These are phyloP conservation scores for Rhipidura dahli DNA, from an alignment of 2,113 vertebrate genomes.

Conservation along the genomic window DNA sequence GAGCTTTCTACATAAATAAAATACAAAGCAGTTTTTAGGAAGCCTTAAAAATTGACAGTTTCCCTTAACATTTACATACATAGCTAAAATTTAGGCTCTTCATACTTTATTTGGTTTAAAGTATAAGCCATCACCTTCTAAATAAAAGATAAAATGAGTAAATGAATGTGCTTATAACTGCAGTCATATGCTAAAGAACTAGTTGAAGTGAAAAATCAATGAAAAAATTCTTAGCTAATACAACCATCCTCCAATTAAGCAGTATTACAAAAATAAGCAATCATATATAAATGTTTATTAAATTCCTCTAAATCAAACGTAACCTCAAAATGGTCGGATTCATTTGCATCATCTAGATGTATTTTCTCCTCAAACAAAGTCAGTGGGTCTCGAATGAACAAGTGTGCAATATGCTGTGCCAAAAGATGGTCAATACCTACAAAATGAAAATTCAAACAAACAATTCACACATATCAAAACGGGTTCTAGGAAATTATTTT, in stretches of 20 bases:
- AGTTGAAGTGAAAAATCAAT: neutral
- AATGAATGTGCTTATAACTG: neutral
- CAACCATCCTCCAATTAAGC: neutral
- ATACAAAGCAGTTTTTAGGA: neutral
- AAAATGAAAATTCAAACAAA: slow-evolving; percentile 51
- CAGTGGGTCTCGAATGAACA: slow-evolving; percentile 96
- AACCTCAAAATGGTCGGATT: slow-evolving; percentile 98
- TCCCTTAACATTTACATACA: neutral
- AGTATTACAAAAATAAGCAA: neutral
- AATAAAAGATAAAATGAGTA: neutral
- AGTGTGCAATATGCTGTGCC: slow-evolving; percentile 96
- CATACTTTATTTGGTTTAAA: neutral
- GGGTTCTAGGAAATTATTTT: neutral
- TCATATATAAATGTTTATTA: neutral
- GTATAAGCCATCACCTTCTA: neutral
- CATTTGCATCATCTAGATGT: slow-evolving; percentile 93
- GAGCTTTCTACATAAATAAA: neutral
- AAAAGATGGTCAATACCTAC: slow-evolving; percentile 94
- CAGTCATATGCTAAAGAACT: neutral
- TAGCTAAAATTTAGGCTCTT: neutral
- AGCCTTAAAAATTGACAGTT: neutral
- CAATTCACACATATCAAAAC: neutral
- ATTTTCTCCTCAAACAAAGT: slow-evolving; percentile 94
- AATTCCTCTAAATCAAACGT: slow-evolving; percentile 30
- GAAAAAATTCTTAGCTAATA: neutral